Conservation (phyloP, 2,113 vertebrate species). For the Antigone vipio region DNA sequence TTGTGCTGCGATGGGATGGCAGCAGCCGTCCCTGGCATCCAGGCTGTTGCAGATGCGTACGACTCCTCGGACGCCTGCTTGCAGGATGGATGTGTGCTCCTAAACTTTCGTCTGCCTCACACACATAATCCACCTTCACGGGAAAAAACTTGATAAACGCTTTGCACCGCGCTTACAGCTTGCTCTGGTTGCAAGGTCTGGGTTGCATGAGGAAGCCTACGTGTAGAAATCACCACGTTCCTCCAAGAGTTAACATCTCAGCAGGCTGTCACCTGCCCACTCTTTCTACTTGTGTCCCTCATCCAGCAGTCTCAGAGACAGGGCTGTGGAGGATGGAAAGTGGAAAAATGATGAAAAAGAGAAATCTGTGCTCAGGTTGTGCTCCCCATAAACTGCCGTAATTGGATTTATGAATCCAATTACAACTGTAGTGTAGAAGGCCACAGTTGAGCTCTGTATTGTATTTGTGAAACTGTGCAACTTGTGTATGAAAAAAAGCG, state of each 20-base stretch:
- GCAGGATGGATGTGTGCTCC: neutral
- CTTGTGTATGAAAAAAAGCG: neutral
- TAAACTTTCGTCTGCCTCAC: neutral
- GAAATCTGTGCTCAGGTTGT: neutral
- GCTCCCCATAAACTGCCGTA: neutral
- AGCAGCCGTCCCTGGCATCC: neutral
- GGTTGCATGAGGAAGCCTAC: neutral
- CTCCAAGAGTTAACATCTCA: neutral
- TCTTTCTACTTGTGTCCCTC: neutral
- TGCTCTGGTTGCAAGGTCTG: neutral
- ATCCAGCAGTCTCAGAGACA: neutral
- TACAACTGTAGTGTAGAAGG: neutral
- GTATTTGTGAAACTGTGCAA: neutral
- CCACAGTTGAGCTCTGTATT: neutral
- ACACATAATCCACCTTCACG: accelerated
- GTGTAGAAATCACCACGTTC: neutral
- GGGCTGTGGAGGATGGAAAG: neutral
- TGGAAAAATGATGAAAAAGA: neutral
- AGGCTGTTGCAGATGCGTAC: accelerated
- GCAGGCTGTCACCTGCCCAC: neutral
- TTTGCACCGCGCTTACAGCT: neutral
- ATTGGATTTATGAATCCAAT: neutral
- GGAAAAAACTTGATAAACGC: neutral
- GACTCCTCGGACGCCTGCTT: neutral
- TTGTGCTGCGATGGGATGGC: neutral